Evolutionary conservation across 2,888 invertebrate genomes (phyloP), one percentile per base, ranked within the genome.

Genomic region (Axea sp.): DNA sequence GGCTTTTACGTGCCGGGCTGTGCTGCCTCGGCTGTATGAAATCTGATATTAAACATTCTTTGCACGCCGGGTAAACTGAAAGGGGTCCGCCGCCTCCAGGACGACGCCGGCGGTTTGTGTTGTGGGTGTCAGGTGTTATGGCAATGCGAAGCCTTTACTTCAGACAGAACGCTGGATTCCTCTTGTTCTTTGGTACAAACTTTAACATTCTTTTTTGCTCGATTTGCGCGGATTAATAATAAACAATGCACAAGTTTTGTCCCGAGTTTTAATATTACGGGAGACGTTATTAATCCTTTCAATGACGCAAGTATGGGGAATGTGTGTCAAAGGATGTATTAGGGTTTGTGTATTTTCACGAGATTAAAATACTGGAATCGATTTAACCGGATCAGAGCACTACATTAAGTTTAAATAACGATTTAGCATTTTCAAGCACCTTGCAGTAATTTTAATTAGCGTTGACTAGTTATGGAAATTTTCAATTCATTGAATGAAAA

Each of bases 1-100:
- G 81, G 83, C 82, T 82, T 84, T 83, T 83, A 80, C 82, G 79
- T 78, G 78, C 78, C 72, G 57, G 51, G 79, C 71, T 60, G 55
- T 49, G 69, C 69, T 69, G 77, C 57, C 59, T 60, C 31, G 53
- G 35, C 59, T 60, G 73, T 73, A 73, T 73, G 75, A 76, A 69
- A 76, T 76, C 76, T 76, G 76, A 76, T 76, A 76, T 76, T 76
- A 76, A 76, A 76, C 76, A 76, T 76, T 76, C 76, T 71, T 76
- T 76, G 73, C 76, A 76, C 76, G 76, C 73, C 73, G 60, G 60
- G 73, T 60, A 69, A 69, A 76, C 73, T 65, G 65, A 69, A 65
- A 73, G 73, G 55, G 69, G 76, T 65, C 59, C 60, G 69, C 72
- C 68, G 67, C 71, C 35, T 67, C 60, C 71, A 72, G 59, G 60